These are phyloP conservation scores for Vanessa tameamea DNA, from an alignment of 1,140 invertebrate species.

Conservation along the genomic window DNA sequence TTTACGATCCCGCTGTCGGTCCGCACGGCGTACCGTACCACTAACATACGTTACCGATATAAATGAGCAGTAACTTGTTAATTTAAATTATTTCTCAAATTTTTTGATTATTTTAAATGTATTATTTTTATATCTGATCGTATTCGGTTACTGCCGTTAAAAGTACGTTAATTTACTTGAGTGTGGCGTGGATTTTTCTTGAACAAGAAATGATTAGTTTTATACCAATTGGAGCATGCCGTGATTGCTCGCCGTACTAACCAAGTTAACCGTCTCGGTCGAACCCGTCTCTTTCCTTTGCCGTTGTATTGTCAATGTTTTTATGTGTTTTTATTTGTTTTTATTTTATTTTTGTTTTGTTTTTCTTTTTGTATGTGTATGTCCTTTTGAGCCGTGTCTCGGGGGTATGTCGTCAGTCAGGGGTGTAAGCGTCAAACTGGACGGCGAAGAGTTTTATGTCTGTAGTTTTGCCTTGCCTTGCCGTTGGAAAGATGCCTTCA, in stretches of 20 bases:
- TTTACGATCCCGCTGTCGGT: conserved; percentile 42
- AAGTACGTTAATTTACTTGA: conserved; percentile 63
- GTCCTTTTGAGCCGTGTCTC: conserved; percentile 58
- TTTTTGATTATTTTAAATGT: conserved; percentile 57
- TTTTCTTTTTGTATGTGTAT: conserved; percentile 64
- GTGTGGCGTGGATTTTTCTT: conserved; percentile 78
- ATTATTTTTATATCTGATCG: conserved; percentile 63
- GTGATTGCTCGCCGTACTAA: conserved; percentile 67
- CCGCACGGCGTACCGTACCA: conserved; percentile 54
- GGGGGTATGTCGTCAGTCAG: conserved; percentile 62
- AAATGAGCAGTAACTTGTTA: conserved; percentile 66
- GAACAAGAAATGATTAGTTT: conserved; percentile 24
- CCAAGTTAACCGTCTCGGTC: conserved; percentile 55
- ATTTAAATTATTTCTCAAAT: conserved; percentile 50
- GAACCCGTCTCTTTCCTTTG: conserved; percentile 64
- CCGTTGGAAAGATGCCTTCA: conserved; percentile 62
- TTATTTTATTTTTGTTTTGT: conserved; percentile 56
- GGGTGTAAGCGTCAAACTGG: conserved; percentile 69
- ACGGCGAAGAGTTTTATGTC: conserved; percentile 51
- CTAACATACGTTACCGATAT: conserved; percentile 66
- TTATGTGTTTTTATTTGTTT: conserved; percentile 46
- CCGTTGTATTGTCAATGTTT: conserved; percentile 74
- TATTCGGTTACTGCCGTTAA: conserved; percentile 73
- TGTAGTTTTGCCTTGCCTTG: conserved; percentile 71
- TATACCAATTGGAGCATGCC: conserved; percentile 65